Evolutionary conservation across 2,113 vertebrate genomes (phyloP), one percentile per base, ranked within the genome.

Genomic region (Coracopsis vasa): DNA sequence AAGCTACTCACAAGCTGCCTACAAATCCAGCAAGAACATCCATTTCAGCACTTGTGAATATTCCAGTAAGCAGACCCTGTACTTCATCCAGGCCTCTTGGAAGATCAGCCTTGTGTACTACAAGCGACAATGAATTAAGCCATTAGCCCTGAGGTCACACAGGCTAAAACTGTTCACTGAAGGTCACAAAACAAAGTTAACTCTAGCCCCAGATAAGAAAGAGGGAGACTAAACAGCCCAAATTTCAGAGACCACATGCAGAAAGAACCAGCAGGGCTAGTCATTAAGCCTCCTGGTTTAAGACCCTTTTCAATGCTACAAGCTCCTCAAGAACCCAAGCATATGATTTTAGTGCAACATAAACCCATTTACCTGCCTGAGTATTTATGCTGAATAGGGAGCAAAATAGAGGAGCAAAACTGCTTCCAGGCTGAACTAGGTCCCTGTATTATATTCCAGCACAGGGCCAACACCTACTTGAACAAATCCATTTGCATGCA

Each of bases 171-270:
- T 35, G 21, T 35, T 58, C 21, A 24, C 66, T 13, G 6, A 91
- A 95, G 89, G 89, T 89, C 94, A 94, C 64, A 82, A 47, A 94
- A 73, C 60, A 77, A 66, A 80, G 69, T 18, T 31, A 60, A 60
- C 56, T 78, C 50, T 13, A 50, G 28, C 4, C n/a, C 3, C 23
- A 45, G 94, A 72, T 67, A 95, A 88, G 54, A 66, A 50, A 17
- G 48, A 66, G 29, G 41, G 54, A 92, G 83, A 91, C 80, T 72
- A 81, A 96, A 92, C 80, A 79, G 61, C 35, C 35, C 1, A 0
- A 33, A 5, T 8, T 65, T 53, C 60, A 74, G 54, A 78, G 80
- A 41, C 24, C 24, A 15, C 27, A 19, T 0, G 20, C 74, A 65
- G 71, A 50, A 42, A 13, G 60, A 94, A 53, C 23, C 29, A 31